These are phyloP conservation scores for Cotesia vestalis DNA, from an alignment of 1,140 invertebrate genomes.

Conservation along the genomic window DNA sequence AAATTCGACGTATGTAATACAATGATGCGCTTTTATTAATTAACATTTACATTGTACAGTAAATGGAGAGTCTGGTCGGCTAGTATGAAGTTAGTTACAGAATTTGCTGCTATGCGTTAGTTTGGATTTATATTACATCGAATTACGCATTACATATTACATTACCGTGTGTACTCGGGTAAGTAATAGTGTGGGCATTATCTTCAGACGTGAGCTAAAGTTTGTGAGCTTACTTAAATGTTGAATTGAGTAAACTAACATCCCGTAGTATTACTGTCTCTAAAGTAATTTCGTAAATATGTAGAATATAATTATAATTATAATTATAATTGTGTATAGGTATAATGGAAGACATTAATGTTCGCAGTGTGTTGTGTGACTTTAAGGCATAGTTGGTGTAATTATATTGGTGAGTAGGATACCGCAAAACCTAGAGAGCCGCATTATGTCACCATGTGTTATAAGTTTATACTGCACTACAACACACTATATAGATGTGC, in stretches of 20 bases:
- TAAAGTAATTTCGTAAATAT: no score
- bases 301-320: no score
- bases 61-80: not conserved
- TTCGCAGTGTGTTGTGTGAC: not conserved
- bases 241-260: no score
- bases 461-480: slow-evolving; percentile 10
- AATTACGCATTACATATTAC: not conserved
- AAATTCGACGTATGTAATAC: not conserved
- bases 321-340: no score
- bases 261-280: no score
- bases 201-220: not conserved
- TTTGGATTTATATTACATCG: no score
- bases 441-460: slow-evolving; percentile 25
- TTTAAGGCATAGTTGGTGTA: not conserved
- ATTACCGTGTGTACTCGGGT: no score
- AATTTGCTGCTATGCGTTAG: no score
- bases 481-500: no score
- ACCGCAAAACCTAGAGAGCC: slow-evolving; percentile 19
- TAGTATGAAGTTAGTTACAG: no score
- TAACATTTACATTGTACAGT: not conserved
- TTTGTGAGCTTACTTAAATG: not conserved
- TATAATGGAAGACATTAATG: no score
- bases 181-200: not conserved
- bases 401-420: slow-evolving; percentile 17
- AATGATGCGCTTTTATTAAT: no score